These are phyloP conservation scores for Homarus gammarus DNA, from an alignment of 2,888 invertebrate species.

Conservation along the genomic window DNA sequence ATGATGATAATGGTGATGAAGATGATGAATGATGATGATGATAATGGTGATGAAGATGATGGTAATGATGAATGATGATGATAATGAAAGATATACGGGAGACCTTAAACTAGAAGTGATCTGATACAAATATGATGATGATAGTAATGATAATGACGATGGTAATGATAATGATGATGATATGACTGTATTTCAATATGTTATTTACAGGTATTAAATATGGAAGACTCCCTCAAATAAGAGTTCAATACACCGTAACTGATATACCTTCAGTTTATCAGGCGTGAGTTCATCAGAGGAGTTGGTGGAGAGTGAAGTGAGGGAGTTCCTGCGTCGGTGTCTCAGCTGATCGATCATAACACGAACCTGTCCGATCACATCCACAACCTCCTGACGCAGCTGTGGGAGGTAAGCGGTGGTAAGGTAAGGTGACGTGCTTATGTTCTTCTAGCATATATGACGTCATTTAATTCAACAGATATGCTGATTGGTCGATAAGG, in stretches of 20 bases:
- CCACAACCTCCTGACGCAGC: conserved; percentile 80
- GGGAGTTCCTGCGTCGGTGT: conserved; percentile 76
- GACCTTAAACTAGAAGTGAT: too few relatives aligned
- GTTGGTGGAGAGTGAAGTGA: conserved; percentile 76
- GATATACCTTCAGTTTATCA: conserved; percentile 75
- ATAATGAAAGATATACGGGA: too few relatives aligned
- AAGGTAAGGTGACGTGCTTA: too few relatives aligned
- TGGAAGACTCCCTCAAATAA: background rate
- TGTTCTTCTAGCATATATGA: too few relatives aligned
- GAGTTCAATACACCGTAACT: background rate
- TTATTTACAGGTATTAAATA: too few relatives aligned
- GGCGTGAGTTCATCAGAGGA: conserved; percentile 76
- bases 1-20: too few relatives aligned
- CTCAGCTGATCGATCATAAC: conserved; percentile 79
- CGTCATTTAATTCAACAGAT: too few relatives aligned
- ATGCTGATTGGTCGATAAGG: background rate
- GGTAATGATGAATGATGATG: too few relatives aligned
- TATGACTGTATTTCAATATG: too few relatives aligned
- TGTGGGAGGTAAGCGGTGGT: conserved; percentile 75
- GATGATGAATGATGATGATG: too few relatives aligned
- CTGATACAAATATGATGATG: too few relatives aligned
- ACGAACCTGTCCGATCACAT: conserved; percentile 80
- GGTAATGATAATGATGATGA: background rate
- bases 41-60: too few relatives aligned
- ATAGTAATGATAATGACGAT: background rate